Base-by-base conservation (phyloP, 2,888 invertebrate genomes). In the Rotaria macrura region DNA sequence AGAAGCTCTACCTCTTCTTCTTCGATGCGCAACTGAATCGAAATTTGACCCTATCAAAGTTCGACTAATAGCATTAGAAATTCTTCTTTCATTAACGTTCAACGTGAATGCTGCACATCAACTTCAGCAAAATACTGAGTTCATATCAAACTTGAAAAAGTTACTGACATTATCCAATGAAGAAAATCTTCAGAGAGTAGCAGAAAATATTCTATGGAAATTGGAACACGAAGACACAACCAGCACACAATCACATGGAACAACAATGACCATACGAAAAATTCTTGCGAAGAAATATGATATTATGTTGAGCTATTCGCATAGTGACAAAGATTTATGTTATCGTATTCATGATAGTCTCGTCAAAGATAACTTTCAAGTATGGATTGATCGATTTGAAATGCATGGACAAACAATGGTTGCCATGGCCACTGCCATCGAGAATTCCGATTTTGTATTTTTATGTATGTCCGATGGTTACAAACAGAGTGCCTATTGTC, bases 401-500 rank as follows among this genome's bases (percentile, higher is more conserved):
- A 20, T 84, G 17, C 52, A 40, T 49, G 84, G 84, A 25, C 1
- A n/a, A n/a, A 84, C 54, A 3, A 52, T 84, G 52, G 23, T 43
- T 2, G 38, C 47, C 0, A 84, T 84, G 52, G 84, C 84, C 3
- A 6, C 49, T 84, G 84, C 84, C 0, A 84, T 84, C 5, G 84
- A 84, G 40, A 49, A 52, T 52, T 55, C 54, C 0, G 6, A 52
- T 2, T 52, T 20, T 40, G 55, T 84, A 9, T 40, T 84, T 1
- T 52, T 52, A 17, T 84, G 84, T n/a, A 84, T 84, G 84, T 55
- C 84, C n/a, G 43, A 84, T 38, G 9, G 23, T 1, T 84, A 84
- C 20, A 84, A 84, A 43, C 84, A 84, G 25, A 84, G 84, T 55
- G 52, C 20, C 25, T 55, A 84, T 25, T 84, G 84, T 55, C 84